Percentiles rank a stretch among this genome's conserved stretches.
Evolutionary conservation across 2,888 invertebrate species (phyloP).

Genomic region (Neoascia interrupta): DNA sequence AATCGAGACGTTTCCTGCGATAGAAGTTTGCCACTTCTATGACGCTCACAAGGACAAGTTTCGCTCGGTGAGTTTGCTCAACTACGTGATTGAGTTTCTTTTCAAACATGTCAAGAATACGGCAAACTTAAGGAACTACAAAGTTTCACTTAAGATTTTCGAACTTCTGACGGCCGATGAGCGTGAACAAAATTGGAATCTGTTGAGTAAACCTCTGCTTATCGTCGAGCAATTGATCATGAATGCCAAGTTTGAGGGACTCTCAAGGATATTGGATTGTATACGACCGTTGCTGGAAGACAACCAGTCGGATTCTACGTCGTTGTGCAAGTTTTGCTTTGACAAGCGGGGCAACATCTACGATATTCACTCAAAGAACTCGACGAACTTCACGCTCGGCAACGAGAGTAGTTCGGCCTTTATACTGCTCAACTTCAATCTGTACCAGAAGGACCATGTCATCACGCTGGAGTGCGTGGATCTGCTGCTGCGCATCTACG

Average conservation of each 20-base stretch:
- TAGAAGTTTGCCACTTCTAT: constrained; percentile 83
- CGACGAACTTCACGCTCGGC: constrained; percentile 41
- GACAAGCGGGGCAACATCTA: constrained; percentile 76
- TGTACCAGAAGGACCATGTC: constrained; percentile 82
- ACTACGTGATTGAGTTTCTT: constrained; percentile 84
- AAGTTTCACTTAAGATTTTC: constrained; percentile 86
- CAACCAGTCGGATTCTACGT: constrained; percentile 8
- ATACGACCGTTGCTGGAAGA: constrained; percentile 79
- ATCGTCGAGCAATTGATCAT: constrained; percentile 92
- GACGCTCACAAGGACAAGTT: constrained; percentile 84
- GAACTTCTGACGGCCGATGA: constrained; percentile 82
- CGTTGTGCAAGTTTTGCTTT: constrained; percentile 76
- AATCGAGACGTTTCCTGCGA: constrained; percentile 82
- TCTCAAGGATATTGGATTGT: constrained; percentile 83
- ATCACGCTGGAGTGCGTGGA: constrained; percentile 85
- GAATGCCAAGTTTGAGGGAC: constrained; percentile 88
- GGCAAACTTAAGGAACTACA: constrained; percentile 82
- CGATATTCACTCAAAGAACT: constrained; percentile 72
- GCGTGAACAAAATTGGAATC: constrained; percentile 83
- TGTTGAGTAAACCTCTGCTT: constrained; percentile 86
- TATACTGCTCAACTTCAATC: constrained; percentile 83
- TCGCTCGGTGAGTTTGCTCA: constrained; percentile 83
- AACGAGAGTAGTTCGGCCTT: constrained; percentile 74
- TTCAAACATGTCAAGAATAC: constrained; percentile 76
- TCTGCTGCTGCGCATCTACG: constrained; percentile 86